A percentile compares a stretch with the other conserved stretches of the same genome.
Conservation (phyloP, 2,888 invertebrate species). For the Norana najaformis region DNA sequence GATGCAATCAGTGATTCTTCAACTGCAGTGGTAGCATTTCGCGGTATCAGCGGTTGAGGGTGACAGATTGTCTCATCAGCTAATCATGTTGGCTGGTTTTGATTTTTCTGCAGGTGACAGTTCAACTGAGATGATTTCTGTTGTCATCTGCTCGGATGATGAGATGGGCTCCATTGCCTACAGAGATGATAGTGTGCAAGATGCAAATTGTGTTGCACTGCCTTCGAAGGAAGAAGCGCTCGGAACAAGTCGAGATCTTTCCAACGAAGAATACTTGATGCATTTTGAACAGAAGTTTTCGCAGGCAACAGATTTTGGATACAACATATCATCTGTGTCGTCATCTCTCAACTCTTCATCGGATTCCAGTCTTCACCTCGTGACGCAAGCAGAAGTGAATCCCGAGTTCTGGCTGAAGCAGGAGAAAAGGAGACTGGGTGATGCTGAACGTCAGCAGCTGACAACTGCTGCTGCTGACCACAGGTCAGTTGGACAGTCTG, state of each 20-base stretch:
- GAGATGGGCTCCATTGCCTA: background rate
- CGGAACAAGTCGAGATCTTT: background rate
- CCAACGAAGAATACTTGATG: constrained; percentile 21
- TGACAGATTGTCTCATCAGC: too few species aligned
- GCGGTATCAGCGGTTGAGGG: too few species aligned
- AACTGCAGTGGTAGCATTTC: too few species aligned
- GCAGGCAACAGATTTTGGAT: background rate
- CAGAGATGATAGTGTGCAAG: background rate
- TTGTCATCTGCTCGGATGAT: background rate
- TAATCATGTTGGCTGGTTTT: background rate
- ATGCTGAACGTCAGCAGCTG: background rate
- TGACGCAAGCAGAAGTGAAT: background rate
- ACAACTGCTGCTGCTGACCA: background rate
- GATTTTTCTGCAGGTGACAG: background rate
- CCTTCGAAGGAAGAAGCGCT: background rate
- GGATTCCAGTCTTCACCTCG: background rate
- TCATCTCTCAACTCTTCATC: constrained; percentile 10
- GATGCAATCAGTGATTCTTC: too few species aligned
- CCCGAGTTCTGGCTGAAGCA: background rate
- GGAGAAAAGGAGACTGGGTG: background rate
- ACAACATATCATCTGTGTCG: background rate
- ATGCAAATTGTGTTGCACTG: background rate
- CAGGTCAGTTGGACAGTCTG: background rate
- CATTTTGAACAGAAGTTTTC: background rate
- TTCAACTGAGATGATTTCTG: background rate